Conservation (phyloP, 2,113 vertebrate species). For the Coracopsis vasa region DNA sequence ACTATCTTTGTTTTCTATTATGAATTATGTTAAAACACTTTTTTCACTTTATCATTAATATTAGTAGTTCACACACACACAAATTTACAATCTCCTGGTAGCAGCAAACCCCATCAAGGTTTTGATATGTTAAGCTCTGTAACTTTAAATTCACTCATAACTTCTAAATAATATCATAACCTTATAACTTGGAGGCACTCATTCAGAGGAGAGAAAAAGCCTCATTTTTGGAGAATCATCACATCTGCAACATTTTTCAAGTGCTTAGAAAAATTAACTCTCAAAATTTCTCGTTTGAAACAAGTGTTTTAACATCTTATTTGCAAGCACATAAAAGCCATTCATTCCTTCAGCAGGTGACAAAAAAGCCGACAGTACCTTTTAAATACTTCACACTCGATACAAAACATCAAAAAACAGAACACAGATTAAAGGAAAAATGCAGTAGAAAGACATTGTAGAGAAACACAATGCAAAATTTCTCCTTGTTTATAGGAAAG, state of each 20-base stretch:
- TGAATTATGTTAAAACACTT: constrained; percentile 58
- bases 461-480: constrained; percentile 39
- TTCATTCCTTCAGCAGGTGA: constrained; percentile 36
- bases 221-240: background rate
- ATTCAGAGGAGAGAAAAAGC: background rate
- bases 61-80: background rate
- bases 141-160: background rate
- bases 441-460: constrained; percentile 37
- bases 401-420: constrained; percentile 53
- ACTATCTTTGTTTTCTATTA: constrained; percentile 13
- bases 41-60: background rate
- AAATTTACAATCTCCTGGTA: background rate
- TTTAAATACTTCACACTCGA: constrained; percentile 37
- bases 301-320: constrained; percentile 34
- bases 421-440: constrained; percentile 58
- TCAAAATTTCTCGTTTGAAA: constrained; percentile 6
- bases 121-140: background rate
- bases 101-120: background rate
- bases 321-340: constrained; percentile 32
- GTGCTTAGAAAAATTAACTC: constrained; percentile 6
- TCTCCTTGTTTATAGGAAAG: constrained; percentile 85
- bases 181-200: background rate
- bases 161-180: background rate
- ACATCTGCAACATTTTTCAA: background rate
- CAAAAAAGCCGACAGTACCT: constrained; percentile 45